Evolutionary conservation across 2,113 vertebrate genomes (phyloP), one percentile per base, ranked within the genome.

Genomic region (Mesembrinibis cayennensis): DNA sequence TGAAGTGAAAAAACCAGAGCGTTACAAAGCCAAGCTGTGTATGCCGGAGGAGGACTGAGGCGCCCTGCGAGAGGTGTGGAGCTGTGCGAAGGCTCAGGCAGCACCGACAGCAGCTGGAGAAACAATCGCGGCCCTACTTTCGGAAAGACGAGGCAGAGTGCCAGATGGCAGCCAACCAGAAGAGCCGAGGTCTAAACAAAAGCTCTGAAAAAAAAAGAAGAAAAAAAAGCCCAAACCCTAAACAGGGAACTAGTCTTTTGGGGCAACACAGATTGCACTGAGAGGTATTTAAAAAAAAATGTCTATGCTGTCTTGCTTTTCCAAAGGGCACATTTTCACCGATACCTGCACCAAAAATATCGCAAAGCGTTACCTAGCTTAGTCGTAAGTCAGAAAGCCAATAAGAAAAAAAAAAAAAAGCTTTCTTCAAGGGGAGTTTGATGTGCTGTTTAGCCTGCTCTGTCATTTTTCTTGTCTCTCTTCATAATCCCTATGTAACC

Each of bases 401-500:
- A 36, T 67, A 58, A 94, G 49, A 3, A 6, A 1, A 16, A 77
- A 71, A 84, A 73, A 89, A 69, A 65, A 34, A 22, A 17, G 17
- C 61, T 94, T 96, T 97, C 89, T 97, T 96, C 73, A 92, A 93
- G 94, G 87, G 53, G 42, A 74, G 83, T 93, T 92, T 92, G 95
- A 76, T 95, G 90, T 96, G 92, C 86, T 97, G 88, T 97, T 98
- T 92, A 96, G 95, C 71, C 74, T 97, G 89, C 59, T 94, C 96
- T 97, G 97, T 98, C 97, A 96, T 98, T 98, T 98, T 97, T 97
- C 97, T 97, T 98, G 98, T 98, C 98, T 98, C 95, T 98, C 92
- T 98, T 98, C 97, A 98, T 98, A 98, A 98, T 96, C 95, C 93
- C 96, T 98, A 97, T 98, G 98, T 87, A 98, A 98, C 97, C 98